Percentiles rank a stretch among this genome's conserved stretches.
Conservation (phyloP, 2,113 vertebrate genomes). For the Mugil cephalus region DNA sequence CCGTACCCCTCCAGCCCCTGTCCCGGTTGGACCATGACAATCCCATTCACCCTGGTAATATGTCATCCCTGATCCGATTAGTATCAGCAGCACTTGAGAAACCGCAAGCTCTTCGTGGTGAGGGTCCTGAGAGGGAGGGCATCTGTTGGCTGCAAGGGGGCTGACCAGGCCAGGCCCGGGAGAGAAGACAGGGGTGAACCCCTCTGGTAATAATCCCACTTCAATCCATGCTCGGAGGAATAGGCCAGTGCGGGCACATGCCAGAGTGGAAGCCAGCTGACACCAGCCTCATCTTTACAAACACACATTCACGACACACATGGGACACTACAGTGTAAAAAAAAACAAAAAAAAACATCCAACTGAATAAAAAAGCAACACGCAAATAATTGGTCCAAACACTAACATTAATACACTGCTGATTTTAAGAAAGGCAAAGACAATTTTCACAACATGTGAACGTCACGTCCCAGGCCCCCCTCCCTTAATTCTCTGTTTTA, state of each 20-base stretch:
- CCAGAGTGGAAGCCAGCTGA: constrained; percentile 19
- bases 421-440: not conserved
- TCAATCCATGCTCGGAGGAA: not conserved
- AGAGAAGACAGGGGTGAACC: constrained; percentile 17
- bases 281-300: not conserved
- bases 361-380: too few species aligned
- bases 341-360: too few species aligned
- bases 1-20: constrained; percentile 44
- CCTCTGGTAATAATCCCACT: constrained; percentile 46
- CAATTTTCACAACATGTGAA: not conserved
- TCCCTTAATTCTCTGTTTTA: constrained; percentile 74
- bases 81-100: constrained; percentile 91
- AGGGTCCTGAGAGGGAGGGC: constrained; percentile 71
- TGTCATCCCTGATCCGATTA: constrained; percentile 93
- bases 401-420: not conserved
- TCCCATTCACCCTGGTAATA: constrained; percentile 88
- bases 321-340: too few species aligned
- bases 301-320: not conserved
- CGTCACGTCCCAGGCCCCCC: constrained; percentile 1
- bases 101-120: constrained; percentile 71
- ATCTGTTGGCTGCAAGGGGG: constrained; percentile 70
- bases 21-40: constrained; percentile 85
- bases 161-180: constrained; percentile 4
- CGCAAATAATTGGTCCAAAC: too few species aligned
- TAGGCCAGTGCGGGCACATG: not conserved